These are phyloP conservation scores for Neodiprion lecontei DNA, from an alignment of 1,140 invertebrate genomes.

Conservation along the genomic window DNA sequence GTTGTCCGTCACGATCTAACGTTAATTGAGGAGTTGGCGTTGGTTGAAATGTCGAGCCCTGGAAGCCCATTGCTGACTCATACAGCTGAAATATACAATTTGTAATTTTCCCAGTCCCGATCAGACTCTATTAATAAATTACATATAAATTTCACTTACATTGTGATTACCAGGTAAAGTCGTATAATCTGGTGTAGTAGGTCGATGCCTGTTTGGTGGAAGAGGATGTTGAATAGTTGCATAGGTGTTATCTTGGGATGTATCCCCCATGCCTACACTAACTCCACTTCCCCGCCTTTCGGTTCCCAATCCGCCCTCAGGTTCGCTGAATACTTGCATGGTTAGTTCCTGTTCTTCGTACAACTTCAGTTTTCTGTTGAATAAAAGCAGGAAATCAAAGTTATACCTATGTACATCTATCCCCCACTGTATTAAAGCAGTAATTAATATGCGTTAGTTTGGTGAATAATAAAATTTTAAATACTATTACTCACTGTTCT, in stretches of 20 bases:
- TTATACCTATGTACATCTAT: slow-evolving; percentile 3
- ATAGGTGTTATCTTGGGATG: slow-evolving; percentile 80
- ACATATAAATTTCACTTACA: slow-evolving; percentile 37
- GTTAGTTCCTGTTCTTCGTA: slow-evolving; percentile 93
- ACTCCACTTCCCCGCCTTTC: slow-evolving; percentile 64
- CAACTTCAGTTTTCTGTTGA: slow-evolving; percentile 78
- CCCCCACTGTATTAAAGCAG: neutral
- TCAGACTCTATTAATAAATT: slow-evolving; percentile 44
- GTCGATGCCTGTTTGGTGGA: slow-evolving; percentile 56
- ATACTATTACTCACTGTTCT: slow-evolving; percentile 74
- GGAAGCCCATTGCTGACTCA: slow-evolving; percentile 71
- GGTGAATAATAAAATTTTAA: neutral
- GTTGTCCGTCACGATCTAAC: slow-evolving; percentile 71
- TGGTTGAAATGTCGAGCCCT: slow-evolving; percentile 77
- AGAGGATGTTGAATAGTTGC: slow-evolving; percentile 82
- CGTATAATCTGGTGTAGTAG: slow-evolving; percentile 75
- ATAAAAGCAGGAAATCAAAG: slow-evolving; percentile 28
- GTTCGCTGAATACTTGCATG: slow-evolving; percentile 89
- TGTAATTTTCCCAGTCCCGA: slow-evolving; percentile 18
- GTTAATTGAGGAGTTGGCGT: slow-evolving; percentile 57
- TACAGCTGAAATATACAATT: slow-evolving; percentile 65
- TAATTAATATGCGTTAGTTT: neutral
- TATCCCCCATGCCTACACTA: slow-evolving; percentile 56
- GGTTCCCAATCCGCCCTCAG: slow-evolving; percentile 66
- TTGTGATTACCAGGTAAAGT: slow-evolving; percentile 68